phyloP scores from a whole-genome alignment of 2,113 vertebrate genomes.

The Tylochromis polylepis region DNA sequence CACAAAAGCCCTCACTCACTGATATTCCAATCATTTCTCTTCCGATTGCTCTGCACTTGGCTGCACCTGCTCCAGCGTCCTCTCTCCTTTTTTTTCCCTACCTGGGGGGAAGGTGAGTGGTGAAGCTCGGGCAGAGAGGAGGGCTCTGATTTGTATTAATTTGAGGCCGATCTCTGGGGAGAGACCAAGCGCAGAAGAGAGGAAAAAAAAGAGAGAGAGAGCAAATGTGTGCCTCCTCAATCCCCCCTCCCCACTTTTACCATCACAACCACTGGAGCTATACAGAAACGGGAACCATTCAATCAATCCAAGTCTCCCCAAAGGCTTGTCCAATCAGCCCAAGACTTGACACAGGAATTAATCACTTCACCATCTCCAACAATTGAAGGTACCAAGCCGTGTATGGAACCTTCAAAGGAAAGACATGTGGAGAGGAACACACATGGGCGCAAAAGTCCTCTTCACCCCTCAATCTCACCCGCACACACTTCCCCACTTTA shows the following conservation, averaged over 20 bases:
- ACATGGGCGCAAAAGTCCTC: neutral
- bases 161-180: constrained; percentile 55
- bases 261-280: constrained; percentile 1
- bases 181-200: neutral
- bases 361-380: constrained; percentile 59
- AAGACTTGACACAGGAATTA: constrained; percentile 58
- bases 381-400: constrained; percentile 49
- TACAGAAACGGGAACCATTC: constrained; percentile 52
- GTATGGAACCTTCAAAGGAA: constrained; percentile 24
- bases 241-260: neutral
- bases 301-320: constrained; percentile 63
- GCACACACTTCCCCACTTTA: neutral
- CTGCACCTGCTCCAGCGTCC: constrained; percentile 66
- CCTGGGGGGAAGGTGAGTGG: constrained; percentile 68
- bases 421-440: neutral
- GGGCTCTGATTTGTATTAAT: constrained; percentile 69
- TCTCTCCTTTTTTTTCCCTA: constrained; percentile 35
- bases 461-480: neutral
- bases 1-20: constrained; percentile 42
- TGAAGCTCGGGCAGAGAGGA: constrained; percentile 29
- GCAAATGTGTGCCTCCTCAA: neutral
- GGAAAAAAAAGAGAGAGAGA: neutral
- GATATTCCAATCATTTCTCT: constrained; percentile 69
- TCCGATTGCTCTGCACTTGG: constrained; percentile 62
- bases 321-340: constrained; percentile 67